Conservation (phyloP, 1,140 invertebrate species). For the Drosophila jambulina region DNA sequence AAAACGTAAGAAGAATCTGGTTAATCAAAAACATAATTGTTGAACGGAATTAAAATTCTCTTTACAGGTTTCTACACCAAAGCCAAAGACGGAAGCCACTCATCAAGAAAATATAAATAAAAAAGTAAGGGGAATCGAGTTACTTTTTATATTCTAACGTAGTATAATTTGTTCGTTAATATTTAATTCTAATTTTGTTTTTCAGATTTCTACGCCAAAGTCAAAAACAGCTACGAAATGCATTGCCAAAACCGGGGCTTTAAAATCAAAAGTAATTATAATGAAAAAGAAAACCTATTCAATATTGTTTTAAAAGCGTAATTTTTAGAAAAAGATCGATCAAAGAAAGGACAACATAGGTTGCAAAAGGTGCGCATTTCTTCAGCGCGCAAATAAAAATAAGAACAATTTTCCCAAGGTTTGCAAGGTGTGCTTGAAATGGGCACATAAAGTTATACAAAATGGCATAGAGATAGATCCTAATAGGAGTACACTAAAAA, state of each 20-base stretch:
- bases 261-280: neutral
- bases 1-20: neutral
- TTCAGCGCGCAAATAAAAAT: neutral
- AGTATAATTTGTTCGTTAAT: neutral
- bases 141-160: neutral
- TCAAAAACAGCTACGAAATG: neutral
- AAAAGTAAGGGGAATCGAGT: neutral
- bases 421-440: conserved; percentile 5
- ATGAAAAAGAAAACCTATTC: fast-evolving
- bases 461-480: neutral
- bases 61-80: neutral
- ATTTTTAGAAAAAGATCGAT: neutral
- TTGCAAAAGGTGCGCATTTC: neutral
- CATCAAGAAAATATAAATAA: neutral
- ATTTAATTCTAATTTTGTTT: too few species aligned
- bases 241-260: neutral
- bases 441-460: neutral
- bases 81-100: neutral
- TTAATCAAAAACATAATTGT: neutral
- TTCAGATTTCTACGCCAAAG: too few species aligned
- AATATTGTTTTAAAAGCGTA: too few species aligned
- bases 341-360: neutral
- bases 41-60: neutral
- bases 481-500: neutral
- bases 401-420: fast-evolving